These are phyloP conservation scores for Microchrysa polita DNA, from an alignment of 2,888 invertebrate genomes.

Conservation along the genomic window DNA sequence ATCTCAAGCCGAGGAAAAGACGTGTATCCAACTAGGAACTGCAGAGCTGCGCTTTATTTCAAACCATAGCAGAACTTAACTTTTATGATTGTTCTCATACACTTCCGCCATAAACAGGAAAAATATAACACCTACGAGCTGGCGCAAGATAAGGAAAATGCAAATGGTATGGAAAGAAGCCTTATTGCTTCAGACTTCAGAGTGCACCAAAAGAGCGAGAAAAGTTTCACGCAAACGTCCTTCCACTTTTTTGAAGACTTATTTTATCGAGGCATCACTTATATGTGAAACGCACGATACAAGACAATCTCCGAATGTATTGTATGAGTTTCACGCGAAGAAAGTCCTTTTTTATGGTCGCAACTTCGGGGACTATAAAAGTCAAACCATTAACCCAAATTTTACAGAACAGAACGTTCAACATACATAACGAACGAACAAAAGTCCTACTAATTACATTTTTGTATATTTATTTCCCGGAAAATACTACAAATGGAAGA, in stretches of 20 bases:
- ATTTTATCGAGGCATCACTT: no score
- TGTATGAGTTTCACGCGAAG: no score
- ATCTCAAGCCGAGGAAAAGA: background rate
- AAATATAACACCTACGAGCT: slow-evolving; percentile 30
- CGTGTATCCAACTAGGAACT: background rate
- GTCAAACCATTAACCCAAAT: slow-evolving; percentile 37
- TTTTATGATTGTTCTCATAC: slow-evolving; percentile 19
- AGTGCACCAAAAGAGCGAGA: no score
- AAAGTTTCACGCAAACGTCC: background rate
- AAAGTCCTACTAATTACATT: slow-evolving; percentile 27
- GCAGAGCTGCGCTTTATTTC: background rate
- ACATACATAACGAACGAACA: no score
- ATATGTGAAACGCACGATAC: no score
- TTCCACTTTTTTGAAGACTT: background rate
- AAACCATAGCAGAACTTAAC: no score
- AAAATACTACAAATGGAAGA: background rate
- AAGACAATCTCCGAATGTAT: no score
- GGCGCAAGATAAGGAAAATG: slow-evolving; percentile 30
- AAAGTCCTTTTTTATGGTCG: slow-evolving; percentile 35
- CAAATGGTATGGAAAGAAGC: slow-evolving; percentile 20
- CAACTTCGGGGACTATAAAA: slow-evolving; percentile 11
- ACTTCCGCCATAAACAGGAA: slow-evolving; percentile 24
- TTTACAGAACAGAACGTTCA: slow-evolving; percentile 2
- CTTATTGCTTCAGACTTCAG: slow-evolving; percentile 13
- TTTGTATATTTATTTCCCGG: slow-evolving; percentile 7